phyloP scores from a whole-genome alignment of 2,888 invertebrate genomes.

The Ectobius pallidus region DNA sequence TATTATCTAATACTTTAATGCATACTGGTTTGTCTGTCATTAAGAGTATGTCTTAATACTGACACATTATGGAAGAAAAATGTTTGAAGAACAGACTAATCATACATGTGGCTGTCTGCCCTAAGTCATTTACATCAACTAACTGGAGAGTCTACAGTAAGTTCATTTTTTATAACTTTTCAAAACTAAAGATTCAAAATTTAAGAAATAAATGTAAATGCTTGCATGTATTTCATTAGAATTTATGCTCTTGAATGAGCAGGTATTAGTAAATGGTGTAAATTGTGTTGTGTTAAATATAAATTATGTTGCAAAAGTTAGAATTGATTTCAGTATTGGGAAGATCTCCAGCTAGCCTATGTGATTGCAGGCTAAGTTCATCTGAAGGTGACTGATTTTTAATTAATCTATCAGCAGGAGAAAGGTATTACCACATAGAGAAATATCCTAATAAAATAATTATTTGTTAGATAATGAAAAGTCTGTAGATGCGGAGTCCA shows the following conservation, averaged over 20 bases:
- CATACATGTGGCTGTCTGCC: conserved; percentile 17
- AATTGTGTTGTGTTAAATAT: background rate
- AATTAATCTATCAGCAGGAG: conserved; percentile 13
- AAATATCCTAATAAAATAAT: background rate
- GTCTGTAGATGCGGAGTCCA: conserved; percentile 16
- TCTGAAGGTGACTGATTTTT: conserved; percentile 2
- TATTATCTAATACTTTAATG: conserved; percentile 3
- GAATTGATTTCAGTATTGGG: conserved; percentile 20
- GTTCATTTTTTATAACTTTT: conserved; percentile 21
- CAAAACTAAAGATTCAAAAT: conserved; percentile 17
- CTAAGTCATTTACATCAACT: conserved; percentile 16
- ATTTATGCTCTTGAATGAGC: no score
- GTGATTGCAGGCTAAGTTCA: background rate
- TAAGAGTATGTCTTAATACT: conserved; percentile 2
- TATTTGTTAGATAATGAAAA: conserved; percentile 15
- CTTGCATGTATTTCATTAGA: no score
- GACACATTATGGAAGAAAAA: conserved; percentile 12
- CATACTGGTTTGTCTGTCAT: background rate
- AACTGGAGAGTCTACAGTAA: conserved; percentile 28
- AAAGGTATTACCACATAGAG: conserved; percentile 15
- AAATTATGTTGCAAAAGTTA: conserved; percentile 12
- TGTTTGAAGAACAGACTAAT: background rate
- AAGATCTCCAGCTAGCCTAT: conserved; percentile 22
- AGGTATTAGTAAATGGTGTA: no score
- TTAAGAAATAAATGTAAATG: background rate